A percentile compares a stretch with the other conserved stretches of the same genome.
These are phyloP conservation scores for Neolamprologus brichardi DNA, from an alignment of 2,113 vertebrate genomes.

Conservation along the genomic window DNA sequence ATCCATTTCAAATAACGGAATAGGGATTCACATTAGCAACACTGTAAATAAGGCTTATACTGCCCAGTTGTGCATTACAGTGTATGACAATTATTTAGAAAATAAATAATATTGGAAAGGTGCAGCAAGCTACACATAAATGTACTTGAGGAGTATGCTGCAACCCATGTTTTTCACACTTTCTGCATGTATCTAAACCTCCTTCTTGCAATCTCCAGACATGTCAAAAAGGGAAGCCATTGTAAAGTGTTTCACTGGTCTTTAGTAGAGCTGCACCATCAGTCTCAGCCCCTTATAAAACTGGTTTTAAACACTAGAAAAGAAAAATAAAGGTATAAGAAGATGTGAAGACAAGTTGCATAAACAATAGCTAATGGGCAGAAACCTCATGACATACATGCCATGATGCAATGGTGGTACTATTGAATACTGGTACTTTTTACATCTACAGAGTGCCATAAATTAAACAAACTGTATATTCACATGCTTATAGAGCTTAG, in stretches of 20 bases:
- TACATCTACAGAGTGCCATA: not conserved
- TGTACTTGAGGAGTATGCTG: not conserved
- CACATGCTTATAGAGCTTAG: constrained; percentile 10
- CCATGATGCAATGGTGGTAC: not conserved
- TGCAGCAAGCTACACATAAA: not conserved
- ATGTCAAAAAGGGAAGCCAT: not conserved
- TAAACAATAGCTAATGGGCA: not conserved
- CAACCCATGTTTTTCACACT: not conserved
- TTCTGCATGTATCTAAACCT: not conserved
- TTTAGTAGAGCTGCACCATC: not conserved
- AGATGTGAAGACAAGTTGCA: not conserved
- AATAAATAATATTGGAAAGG: not conserved
- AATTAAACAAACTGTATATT: constrained; percentile 1
- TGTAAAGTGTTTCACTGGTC: constrained; percentile 17
- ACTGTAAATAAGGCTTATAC: not conserved
- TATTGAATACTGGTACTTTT: not conserved
- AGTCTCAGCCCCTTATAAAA: constrained; percentile 1
- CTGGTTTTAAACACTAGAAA: not conserved
- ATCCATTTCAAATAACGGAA: not conserved
- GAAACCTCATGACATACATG: not conserved
- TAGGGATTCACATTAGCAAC: not conserved
- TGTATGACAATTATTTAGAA: not conserved
- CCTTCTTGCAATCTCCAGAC: not conserved
- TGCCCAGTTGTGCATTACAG: not conserved
- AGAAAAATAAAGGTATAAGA: not conserved